Percentiles rank a stretch among this genome's conserved stretches.
phyloP scores from a whole-genome alignment of 2,797 vertebrate genomes.

The Echeneis naucrates region DNA sequence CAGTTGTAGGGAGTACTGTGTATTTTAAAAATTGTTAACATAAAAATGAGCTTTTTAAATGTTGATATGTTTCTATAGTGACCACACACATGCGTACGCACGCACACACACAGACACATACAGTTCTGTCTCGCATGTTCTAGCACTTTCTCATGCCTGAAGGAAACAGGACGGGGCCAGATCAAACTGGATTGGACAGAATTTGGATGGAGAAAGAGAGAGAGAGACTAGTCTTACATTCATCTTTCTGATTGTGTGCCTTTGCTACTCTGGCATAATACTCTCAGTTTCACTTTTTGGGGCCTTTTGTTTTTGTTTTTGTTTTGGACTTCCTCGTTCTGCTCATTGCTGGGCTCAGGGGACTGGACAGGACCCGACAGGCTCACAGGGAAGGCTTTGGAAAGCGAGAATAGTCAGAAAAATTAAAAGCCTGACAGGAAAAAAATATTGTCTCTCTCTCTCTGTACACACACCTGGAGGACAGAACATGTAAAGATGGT shows the following conservation, averaged over 20 bases:
- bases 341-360: conserved; percentile 27
- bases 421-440: conserved; percentile 13
- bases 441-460: conserved; percentile 26
- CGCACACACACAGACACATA: conserved; percentile 41
- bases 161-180: conserved; percentile 52
- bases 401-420: conserved; percentile 18
- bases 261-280: conserved; percentile 71
- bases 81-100: conserved; percentile 32
- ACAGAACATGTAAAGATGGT: conserved; percentile 26
- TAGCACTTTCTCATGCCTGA: conserved; percentile 73
- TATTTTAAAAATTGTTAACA: conserved; percentile 56
- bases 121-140: conserved; percentile 64
- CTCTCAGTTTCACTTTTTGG: conserved; percentile 50
- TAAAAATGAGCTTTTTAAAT: conserved; percentile 54
- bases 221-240: conserved; percentile 45
- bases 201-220: conserved; percentile 28
- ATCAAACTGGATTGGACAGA: conserved; percentile 46
- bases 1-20: conserved; percentile 63
- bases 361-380: conserved; percentile 33
- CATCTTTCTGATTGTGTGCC: conserved; percentile 77
- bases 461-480: conserved; percentile 32
- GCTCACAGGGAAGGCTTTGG: conserved; percentile 1
- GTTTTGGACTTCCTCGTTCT: conserved; percentile 33
- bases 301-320: conserved; percentile 27
- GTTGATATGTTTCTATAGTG: conserved; percentile 63